Base-by-base conservation (phyloP, 2,888 invertebrate species). In the Prosapia bicincta region DNA sequence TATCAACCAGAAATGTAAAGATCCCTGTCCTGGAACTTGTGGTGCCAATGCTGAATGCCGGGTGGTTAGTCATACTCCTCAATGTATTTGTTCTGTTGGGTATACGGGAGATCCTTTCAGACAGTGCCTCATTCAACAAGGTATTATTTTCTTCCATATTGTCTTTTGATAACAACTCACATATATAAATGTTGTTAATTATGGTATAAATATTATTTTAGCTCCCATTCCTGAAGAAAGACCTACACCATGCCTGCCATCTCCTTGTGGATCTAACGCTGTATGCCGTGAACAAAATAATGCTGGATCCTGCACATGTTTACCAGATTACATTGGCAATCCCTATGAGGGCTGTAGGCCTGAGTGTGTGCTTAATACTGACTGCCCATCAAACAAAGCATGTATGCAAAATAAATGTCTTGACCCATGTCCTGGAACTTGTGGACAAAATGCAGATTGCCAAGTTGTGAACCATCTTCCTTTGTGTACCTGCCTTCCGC, bases 321-420 rank as follows among this genome's bases (percentile, higher is more conserved):
- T 91, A 82, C 88, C 90, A 7, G 88, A 89, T 78, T 93, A 91
- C 81, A 85, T 90, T 32, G 94, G 94, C 20, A 89, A 90, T 81
- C 94, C 94, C 23, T 87, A 86, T 79, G 92, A 91, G 76, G 90
- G 90, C n/a, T 94, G 93, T 83, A 87, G 93, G 79, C 94, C 93
- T 7, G 93, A 93, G 85, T 95, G 94, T 83, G 90, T 91, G 26
- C 88, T 91, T 30, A 94, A 92, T 81, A 90, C 92, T 0, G 94
- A 94, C 84, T 95, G 95, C 83, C 83, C 90, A 1, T 86, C 87
- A 23, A 89, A 91, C 80, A 90, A 89, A 82, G 92, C 94, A 3
- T 95, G 95, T 82, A 85, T 93, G 10, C 90, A 91, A 82, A 90
- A 91, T 80, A 93, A 93, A 85, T 96, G 96, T 83, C 83, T 86